Evolutionary conservation across 2,888 invertebrate genomes (phyloP).

Genomic region (Stictocephala bisonia): DNA sequence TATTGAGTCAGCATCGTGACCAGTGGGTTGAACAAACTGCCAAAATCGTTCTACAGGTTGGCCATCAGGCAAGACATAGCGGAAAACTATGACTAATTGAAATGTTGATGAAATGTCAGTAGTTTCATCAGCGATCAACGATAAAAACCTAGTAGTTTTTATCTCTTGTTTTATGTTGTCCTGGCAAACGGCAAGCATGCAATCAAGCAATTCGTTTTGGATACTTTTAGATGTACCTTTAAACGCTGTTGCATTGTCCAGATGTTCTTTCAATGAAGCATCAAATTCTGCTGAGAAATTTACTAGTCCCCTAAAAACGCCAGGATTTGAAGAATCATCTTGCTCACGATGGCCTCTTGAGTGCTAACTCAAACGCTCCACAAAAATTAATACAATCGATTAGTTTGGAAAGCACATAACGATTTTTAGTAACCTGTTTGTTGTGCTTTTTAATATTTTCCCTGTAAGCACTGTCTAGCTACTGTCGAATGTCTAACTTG

Average conservation of each 20-base stretch:
- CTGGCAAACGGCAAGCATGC: constrained; percentile 32
- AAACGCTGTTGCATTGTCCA: not conserved
- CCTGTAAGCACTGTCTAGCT: constrained; percentile 20
- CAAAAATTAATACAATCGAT: constrained; percentile 37
- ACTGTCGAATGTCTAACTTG: constrained; percentile 30
- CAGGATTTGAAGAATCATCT: constrained; percentile 25
- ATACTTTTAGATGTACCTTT: constrained; percentile 36
- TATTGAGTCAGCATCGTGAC: constrained; percentile 48
- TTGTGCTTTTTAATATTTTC: constrained; percentile 34
- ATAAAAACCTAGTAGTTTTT: constrained; percentile 48
- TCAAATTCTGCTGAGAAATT: constrained; percentile 34
- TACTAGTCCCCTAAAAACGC: constrained; percentile 26
- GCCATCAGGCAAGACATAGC: constrained; percentile 50
- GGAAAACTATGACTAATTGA: constrained; percentile 52
- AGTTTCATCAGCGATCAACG: constrained; percentile 53
- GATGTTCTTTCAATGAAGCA: constrained; percentile 2
- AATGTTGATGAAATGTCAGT: constrained; percentile 46
- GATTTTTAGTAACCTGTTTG: constrained; percentile 28
- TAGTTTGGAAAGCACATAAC: constrained; percentile 21
- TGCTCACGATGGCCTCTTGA: constrained; percentile 23
- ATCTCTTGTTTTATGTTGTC: constrained; percentile 51
- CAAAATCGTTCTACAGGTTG: constrained; percentile 53
- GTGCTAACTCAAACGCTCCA: constrained; percentile 21
- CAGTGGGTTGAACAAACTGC: constrained; percentile 45
- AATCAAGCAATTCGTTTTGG: constrained; percentile 40